Evolutionary conservation across 2,113 vertebrate species (phyloP).

Genomic region (Sprattus sprattus): DNA sequence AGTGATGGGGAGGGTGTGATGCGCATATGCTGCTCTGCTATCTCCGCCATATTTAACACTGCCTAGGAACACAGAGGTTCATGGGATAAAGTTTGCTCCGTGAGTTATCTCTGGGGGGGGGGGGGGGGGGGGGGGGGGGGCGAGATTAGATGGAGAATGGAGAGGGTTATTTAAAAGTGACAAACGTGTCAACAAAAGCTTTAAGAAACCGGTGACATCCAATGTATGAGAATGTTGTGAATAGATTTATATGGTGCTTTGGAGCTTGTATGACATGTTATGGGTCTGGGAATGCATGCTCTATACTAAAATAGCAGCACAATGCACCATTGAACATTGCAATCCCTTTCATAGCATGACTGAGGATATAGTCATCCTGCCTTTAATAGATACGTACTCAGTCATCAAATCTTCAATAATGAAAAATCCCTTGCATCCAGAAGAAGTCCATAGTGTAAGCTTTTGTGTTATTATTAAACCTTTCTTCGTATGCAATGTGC

Average conservation of each 20-base stretch:
- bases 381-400: background rate
- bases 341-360: background rate
- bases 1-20: background rate
- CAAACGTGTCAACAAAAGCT: background rate
- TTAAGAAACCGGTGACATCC: background rate
- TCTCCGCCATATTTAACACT: background rate
- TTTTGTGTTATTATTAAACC: slow-evolving; percentile 13
- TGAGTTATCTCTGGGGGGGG: background rate
- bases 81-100: background rate
- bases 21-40: background rate
- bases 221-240: background rate
- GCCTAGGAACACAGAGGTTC: background rate
- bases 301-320: background rate
- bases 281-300: background rate
- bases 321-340: background rate
- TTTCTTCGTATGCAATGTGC: background rate
- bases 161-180: background rate
- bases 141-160: background rate
- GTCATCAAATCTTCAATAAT: slow-evolving; percentile 11
- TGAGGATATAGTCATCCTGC: background rate
- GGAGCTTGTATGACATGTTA: background rate
- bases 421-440: background rate
- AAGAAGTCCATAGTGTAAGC: background rate
- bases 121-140: background rate
- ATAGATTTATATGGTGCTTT: background rate